Base-by-base conservation (phyloP, 2,888 invertebrate species). In the Dorcus parallelipipedus region DNA sequence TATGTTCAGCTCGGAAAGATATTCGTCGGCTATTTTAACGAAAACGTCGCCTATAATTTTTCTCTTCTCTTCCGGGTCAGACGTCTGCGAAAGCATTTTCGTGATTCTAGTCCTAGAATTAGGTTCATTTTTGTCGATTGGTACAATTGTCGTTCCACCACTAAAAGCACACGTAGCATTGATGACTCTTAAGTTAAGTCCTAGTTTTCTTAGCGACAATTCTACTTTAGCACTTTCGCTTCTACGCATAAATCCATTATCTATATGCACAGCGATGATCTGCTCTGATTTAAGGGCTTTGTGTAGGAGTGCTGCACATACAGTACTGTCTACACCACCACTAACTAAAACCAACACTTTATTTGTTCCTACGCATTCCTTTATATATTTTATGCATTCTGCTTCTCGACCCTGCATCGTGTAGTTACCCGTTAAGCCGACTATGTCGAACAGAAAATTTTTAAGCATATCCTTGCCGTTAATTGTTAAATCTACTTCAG, bases 301-400 rank as follows among this genome's bases (percentile, higher is more conserved):
- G 77, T 93, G 89, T 53, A 99, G 82, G 60, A 99, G 81, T 20
- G 97, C 97, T 26, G 97, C 97, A 81, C 98, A 99, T 8, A 99
- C 99, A n/a, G 98, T 95, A 0, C 98, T 99, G 80, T 99, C 99
- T 4, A 99, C 99, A 26, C 99, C 99, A 17, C 99, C 99, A 77
- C 97, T 97, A 54, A 97, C 89, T 73, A 97, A 79, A 76, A 95
- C 86, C 90, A 96, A 73, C 49, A 78, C 97, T 86, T 96, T 97
- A 76, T 91, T 93, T 69, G 86, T 87, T 52, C 95, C 95, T 52
- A 97, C 97, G 53, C 89, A 86, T 33, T 94, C 90, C 69, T 85
- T 86, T 70, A 99, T 96, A 79, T 95, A 94, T 72, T 93, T 90
- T 71, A 99, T 86, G 81, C 98, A 98, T 64, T 91, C 87, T 14